These are phyloP conservation scores for Calidris pygmaea DNA, from an alignment of 2,113 vertebrate genomes.

Conservation along the genomic window DNA sequence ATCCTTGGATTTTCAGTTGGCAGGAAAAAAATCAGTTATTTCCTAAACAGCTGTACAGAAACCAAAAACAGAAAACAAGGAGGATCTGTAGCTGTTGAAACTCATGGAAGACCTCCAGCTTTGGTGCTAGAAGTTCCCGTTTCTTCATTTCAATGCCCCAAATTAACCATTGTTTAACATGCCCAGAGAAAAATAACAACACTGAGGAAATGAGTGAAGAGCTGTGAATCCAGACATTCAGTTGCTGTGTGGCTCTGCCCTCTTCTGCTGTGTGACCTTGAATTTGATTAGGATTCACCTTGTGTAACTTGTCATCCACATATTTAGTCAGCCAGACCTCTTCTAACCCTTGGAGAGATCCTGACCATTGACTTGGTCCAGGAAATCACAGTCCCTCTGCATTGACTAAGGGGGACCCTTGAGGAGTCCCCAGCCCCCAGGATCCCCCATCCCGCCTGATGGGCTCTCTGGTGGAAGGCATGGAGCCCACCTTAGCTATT, in stretches of 20 bases:
- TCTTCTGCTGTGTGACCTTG: neutral
- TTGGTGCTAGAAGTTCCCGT: neutral
- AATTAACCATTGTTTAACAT: constrained; percentile 18
- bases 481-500: neutral
- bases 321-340: neutral
- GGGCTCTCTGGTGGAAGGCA: neutral
- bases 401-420: neutral
- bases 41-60: constrained; percentile 8
- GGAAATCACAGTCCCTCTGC: neutral
- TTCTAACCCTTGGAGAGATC: neutral
- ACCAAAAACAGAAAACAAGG: neutral
- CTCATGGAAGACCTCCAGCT: constrained; percentile 20
- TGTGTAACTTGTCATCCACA: neutral
- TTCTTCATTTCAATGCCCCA: constrained; percentile 24
- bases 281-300: neutral
- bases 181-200: neutral
- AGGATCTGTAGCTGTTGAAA: constrained; percentile 27
- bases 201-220: neutral
- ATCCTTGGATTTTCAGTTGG: constrained; percentile 20
- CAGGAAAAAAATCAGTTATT: constrained; percentile 8
- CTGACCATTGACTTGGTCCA: neutral
- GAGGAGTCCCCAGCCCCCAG: neutral
- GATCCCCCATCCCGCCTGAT: neutral
- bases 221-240: neutral
- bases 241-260: neutral